Evolutionary conservation across 2,113 vertebrate species (phyloP).

Genomic region (Centropus bengalensis): DNA sequence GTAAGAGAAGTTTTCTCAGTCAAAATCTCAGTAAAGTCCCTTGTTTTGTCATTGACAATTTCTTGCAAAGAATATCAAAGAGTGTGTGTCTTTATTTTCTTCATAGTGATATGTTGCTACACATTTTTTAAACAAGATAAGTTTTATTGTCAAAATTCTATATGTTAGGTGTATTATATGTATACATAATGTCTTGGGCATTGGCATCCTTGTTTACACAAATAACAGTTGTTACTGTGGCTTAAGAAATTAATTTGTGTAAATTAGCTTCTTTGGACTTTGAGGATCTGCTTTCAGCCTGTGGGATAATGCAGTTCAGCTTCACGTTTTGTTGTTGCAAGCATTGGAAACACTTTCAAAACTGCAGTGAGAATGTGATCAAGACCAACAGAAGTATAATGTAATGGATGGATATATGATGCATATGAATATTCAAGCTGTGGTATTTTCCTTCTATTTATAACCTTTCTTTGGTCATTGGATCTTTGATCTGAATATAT

Average conservation of each 20-base stretch:
- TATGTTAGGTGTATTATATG: neutral
- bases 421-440: neutral
- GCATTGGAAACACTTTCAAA: neutral
- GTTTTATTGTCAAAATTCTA: neutral
- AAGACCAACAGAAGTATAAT: neutral
- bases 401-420: neutral
- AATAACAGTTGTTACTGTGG: neutral
- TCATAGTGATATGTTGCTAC: neutral
- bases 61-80: neutral
- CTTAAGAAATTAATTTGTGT: neutral
- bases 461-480: slow-evolving; percentile 63
- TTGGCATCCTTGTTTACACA: neutral
- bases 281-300: neutral
- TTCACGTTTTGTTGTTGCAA: neutral
- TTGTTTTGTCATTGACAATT: neutral
- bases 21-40: neutral
- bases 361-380: neutral
- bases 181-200: neutral
- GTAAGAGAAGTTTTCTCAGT: neutral
- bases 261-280: neutral
- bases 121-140: neutral
- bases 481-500: slow-evolving; percentile 58
- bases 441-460: neutral
- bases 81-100: neutral
- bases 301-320: neutral